phyloP scores from a whole-genome alignment of 2,797 vertebrate genomes.

The Poecilia picta region DNA sequence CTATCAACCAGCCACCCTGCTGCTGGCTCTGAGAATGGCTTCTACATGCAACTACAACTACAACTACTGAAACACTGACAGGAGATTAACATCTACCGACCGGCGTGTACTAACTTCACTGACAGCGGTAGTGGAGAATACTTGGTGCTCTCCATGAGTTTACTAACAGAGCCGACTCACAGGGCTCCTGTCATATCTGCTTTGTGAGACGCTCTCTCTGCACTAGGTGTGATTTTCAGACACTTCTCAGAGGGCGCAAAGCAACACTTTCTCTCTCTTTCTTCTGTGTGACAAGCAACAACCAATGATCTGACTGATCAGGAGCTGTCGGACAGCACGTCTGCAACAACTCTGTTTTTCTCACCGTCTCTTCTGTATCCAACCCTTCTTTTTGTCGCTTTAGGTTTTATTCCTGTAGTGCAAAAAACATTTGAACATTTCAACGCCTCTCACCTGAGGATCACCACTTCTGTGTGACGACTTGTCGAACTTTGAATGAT shows the following conservation, averaged over 20 bases:
- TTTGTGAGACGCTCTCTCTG: slow-evolving; percentile 31
- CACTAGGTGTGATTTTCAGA: slow-evolving; percentile 42
- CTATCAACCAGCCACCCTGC: slow-evolving; percentile 56
- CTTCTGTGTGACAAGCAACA: neutral
- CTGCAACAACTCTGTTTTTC: slow-evolving; percentile 15
- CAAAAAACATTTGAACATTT: slow-evolving; percentile 7
- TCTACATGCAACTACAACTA: slow-evolving; percentile 50
- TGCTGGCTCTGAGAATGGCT: slow-evolving; percentile 70
- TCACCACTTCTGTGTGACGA: slow-evolving; percentile 29
- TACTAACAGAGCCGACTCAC: slow-evolving; percentile 69
- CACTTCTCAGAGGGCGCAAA: slow-evolving; percentile 49
- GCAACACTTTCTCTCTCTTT: slow-evolving; percentile 10
- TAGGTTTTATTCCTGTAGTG: slow-evolving; percentile 2
- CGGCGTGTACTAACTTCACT: slow-evolving; percentile 72
- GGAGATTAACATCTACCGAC: slow-evolving; percentile 66
- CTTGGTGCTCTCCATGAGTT: slow-evolving; percentile 26
- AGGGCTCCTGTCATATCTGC: slow-evolving; percentile 46
- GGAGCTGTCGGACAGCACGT: neutral
- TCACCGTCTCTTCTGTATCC: slow-evolving; percentile 13
- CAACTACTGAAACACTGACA: slow-evolving; percentile 35
- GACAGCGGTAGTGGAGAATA: slow-evolving; percentile 41
- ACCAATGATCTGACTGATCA: neutral
- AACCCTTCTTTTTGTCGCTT: neutral
- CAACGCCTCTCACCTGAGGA: neutral
- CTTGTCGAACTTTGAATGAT: slow-evolving; percentile 5